Base-by-base conservation (phyloP, 2,888 invertebrate genomes). In the Odontomyia ornata region DNA sequence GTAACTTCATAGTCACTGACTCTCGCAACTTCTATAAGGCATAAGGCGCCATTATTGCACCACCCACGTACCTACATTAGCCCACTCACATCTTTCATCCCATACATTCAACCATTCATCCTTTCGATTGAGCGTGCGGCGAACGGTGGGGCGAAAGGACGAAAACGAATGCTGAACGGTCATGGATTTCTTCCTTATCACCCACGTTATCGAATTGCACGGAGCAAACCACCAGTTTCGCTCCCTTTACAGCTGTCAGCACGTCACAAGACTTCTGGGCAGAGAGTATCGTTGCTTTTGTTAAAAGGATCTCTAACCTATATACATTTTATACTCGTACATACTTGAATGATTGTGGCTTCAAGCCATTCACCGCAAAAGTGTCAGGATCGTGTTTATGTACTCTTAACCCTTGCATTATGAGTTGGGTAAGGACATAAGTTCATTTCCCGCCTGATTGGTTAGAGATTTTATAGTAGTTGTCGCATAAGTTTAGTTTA, bases 281-380 rank as follows among this genome's bases (percentile, higher is more conserved):
- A 27, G n/a, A n/a, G 23, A 69, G 69, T 69, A 18, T 23, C 23
- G 11, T 13, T 46, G 21, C 75, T 23, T 75, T 60, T 57, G 43
- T 62, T 52, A 52, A 23, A 36, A 21, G 25, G 52, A 21, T 47
- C 15, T 1, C 9, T 15, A 13, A 47, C 46, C 21, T 46, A 1
- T 25, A 52, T 30, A 52, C 36, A 77, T 71, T 5, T 5, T 36
- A 36, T 36, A 36, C 5, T 36, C 36, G 5, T 36, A n/a, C n/a
- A 36, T 62, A 57, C 23, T 76, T 77, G 76, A 73, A 57, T 77
- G 75, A 81, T 82, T 85, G 85, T 85, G 86, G 85, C 86, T 86
- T 85, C 84, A 83, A 81, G 84, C 84, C 84, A 85, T 84, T 86
- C 85, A 85, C 86, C 86, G 86, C 86, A 86, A 86, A n/a, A 86